Conservation (phyloP, 2,797 vertebrate genomes). For the Anas acuta region DNA sequence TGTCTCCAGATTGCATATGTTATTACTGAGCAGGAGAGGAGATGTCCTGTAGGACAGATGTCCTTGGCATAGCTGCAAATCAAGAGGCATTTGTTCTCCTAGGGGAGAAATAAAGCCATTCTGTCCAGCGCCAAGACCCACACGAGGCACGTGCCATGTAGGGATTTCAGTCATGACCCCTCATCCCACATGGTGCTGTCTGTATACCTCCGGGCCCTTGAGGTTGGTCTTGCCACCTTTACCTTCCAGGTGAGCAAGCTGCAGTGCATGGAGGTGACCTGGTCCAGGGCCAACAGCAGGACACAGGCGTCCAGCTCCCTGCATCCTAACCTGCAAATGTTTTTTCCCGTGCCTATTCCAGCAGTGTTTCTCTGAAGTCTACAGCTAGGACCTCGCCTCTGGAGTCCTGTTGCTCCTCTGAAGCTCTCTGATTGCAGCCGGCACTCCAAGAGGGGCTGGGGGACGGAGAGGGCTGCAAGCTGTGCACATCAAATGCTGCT, state of each 20-base stretch:
- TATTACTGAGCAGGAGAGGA: neutral
- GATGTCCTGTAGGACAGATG: neutral
- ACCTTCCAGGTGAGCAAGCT: neutral
- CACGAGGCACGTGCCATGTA: accelerated
- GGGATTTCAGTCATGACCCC: neutral
- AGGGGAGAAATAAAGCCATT: neutral
- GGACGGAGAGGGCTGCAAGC: neutral
- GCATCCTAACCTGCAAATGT: accelerated
- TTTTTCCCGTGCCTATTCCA: neutral
- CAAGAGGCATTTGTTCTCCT: neutral
- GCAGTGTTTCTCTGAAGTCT: neutral
- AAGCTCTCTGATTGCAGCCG: neutral
- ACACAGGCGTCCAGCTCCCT: neutral
- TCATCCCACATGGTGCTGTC: accelerated
- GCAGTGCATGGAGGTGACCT: neutral
- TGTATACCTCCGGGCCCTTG: neutral
- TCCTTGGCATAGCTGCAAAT: neutral
- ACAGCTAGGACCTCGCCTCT: neutral
- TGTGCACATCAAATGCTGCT: neutral
- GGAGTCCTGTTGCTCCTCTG: neutral
- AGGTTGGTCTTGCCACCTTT: neutral
- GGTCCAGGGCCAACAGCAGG: neutral
- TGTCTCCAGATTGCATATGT: neutral
- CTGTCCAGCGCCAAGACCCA: neutral
- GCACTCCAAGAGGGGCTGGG: neutral